A percentile compares a stretch with the other conserved stretches of the same genome.
These are phyloP conservation scores for Zaprionus capensis DNA, from an alignment of 1,140 invertebrate species.

Conservation along the genomic window DNA sequence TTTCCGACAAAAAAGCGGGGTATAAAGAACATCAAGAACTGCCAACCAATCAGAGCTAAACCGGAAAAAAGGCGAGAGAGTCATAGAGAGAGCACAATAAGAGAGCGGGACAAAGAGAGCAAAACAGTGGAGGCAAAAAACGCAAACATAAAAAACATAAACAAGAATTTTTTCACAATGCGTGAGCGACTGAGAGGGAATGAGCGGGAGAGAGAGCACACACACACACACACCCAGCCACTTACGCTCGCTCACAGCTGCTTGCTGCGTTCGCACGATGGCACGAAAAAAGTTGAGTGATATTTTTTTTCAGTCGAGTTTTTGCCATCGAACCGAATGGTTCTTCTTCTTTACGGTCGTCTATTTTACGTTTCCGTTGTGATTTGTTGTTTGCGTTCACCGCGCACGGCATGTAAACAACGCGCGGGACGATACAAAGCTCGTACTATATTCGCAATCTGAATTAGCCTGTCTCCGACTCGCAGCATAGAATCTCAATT, in stretches of 20 bases:
- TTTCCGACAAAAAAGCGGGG: constrained; percentile 17
- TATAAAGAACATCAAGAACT: constrained; percentile 2
- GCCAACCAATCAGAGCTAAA: constrained; percentile 52
- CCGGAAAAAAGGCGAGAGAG: constrained; percentile 60
- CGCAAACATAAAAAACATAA: constrained; percentile 77
- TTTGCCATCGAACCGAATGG: constrained; percentile 51
- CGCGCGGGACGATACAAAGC: constrained; percentile 28
- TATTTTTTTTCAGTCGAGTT: constrained; percentile 69
- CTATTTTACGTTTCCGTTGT: constrained; percentile 43
- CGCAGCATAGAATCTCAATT: constrained; percentile 37
- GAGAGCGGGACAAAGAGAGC: constrained; percentile 32
- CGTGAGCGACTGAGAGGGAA: constrained; percentile 34
- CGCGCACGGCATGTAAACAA: constrained; percentile 50
- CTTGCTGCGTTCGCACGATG: constrained; percentile 34
- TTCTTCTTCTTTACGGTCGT: constrained; percentile 50
- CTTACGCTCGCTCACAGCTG: constrained; percentile 54
- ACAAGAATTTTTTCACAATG: constrained; percentile 70
- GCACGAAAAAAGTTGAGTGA: constrained; percentile 69
- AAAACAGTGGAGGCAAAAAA: constrained; percentile 50
- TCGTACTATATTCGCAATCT: constrained; percentile 13
- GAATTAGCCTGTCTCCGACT: constrained; percentile 19
- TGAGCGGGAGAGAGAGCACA: constrained; percentile 26
- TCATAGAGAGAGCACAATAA: constrained; percentile 33
- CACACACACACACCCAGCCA: constrained; percentile 24
- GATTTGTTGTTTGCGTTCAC: constrained; percentile 40